phyloP scores from a whole-genome alignment of 2,888 invertebrate species.

The Tupiocoris notatus region DNA sequence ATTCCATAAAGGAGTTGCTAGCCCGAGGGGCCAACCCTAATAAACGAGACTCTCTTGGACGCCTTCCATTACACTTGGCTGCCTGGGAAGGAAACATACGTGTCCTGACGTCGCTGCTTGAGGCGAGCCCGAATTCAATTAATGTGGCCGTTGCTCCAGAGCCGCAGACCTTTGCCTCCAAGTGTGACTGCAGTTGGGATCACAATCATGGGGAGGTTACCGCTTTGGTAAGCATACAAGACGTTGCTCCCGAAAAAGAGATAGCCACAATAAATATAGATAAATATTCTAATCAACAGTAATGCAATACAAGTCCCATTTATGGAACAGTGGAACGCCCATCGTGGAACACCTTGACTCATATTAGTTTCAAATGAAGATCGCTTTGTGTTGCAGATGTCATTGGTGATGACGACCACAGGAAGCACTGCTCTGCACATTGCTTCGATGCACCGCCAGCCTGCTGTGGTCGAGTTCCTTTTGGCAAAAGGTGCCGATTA shows the following conservation, averaged over 20 bases:
- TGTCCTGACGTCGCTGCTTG: constrained; percentile 6
- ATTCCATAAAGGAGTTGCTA: constrained; percentile 53
- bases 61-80: constrained; percentile 58
- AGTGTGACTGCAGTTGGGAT: constrained; percentile 54
- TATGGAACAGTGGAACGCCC: no score
- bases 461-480: constrained; percentile 58
- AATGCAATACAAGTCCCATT: no score
- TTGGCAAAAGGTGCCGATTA: constrained; percentile 59
- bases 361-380: no score
- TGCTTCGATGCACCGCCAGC: constrained; percentile 58
- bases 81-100: constrained; percentile 55
- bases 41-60: constrained; percentile 55
- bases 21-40: constrained; percentile 56
- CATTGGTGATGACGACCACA: constrained; percentile 51
- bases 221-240: constrained; percentile 5
- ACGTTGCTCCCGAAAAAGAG: no score
- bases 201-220: constrained; percentile 54
- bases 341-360: no score
- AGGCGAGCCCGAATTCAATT: background rate
- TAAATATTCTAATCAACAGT: no score
- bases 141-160: background rate
- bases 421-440: constrained; percentile 65
- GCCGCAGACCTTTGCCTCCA: background rate
- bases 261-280: no score
- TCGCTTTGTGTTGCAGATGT: background rate